Conservation (phyloP, 2,888 invertebrate genomes). For the Tenthredo mesomela region DNA sequence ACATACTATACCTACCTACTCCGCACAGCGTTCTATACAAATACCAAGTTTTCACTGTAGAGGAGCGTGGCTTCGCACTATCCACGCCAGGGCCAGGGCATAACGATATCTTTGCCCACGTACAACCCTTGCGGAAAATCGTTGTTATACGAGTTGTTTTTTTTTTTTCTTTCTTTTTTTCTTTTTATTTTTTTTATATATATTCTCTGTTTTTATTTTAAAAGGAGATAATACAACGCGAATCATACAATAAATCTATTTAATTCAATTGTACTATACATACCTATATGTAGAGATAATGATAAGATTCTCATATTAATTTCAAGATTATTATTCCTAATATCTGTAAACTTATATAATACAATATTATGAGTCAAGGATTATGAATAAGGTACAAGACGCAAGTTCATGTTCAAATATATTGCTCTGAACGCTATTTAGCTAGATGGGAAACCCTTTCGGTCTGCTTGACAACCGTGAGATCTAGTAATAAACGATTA, state of each 20-base stretch:
- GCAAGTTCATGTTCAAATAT: background rate
- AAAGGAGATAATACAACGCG: no score
- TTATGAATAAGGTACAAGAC: background rate
- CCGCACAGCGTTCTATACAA: background rate
- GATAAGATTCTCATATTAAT: background rate
- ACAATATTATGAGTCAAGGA: background rate
- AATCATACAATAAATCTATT: no score
- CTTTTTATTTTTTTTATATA: no score
- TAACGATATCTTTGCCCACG: background rate
- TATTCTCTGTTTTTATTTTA: no score
- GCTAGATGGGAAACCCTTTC: background rate
- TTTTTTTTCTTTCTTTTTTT: no score
- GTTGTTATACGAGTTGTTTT: background rate
- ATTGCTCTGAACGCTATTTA: background rate
- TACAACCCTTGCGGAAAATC: constrained; percentile 10
- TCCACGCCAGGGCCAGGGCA: background rate
- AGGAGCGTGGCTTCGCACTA: background rate
- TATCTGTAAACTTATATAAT: background rate
- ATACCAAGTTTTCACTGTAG: constrained; percentile 4
- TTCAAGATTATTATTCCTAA: background rate
- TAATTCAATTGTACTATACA: no score
- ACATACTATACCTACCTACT: no score
- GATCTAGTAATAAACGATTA: background rate
- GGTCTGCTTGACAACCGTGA: background rate
- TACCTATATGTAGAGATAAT: background rate